A percentile compares a stretch with the other conserved stretches of the same genome.
Conservation (phyloP, 2,888 invertebrate species). For the Gandaritis pyraliata region DNA sequence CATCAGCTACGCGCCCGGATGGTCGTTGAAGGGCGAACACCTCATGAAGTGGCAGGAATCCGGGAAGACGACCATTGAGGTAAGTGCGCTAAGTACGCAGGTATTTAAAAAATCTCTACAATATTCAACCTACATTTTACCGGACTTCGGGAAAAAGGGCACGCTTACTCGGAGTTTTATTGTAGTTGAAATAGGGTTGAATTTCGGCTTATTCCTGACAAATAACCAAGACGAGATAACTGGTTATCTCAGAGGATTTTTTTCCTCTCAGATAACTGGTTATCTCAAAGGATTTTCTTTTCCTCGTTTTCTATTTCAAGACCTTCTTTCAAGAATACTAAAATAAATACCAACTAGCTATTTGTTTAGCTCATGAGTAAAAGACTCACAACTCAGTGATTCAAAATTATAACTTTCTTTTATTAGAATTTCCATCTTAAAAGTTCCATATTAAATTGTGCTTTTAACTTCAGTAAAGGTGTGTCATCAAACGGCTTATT, state of each 20-base stretch:
- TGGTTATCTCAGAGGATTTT: too few species aligned
- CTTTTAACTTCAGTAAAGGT: conserved; percentile 47
- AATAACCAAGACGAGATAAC: too few species aligned
- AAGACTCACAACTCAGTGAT: too few species aligned
- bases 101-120: conserved; percentile 4
- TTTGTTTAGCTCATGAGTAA: too few species aligned
- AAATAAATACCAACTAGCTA: too few species aligned
- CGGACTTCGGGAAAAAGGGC: background rate
- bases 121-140: conserved; percentile 1
- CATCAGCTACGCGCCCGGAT: conserved; percentile 86
- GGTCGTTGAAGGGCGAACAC: conserved; percentile 85
- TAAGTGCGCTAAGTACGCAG: conserved; percentile 46
- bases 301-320: too few species aligned
- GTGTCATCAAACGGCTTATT: conserved; percentile 68
- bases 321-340: too few species aligned
- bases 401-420: too few species aligned
- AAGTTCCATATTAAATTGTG: background rate
- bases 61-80: conserved; percentile 85
- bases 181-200: too few species aligned
- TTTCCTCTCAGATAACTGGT: too few species aligned
- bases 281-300: too few species aligned
- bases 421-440: background rate
- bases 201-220: too few species aligned
- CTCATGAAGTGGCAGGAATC: conserved; percentile 86
- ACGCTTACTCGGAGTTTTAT: background rate